A percentile compares a stretch with the other conserved stretches of the same genome.
These are phyloP conservation scores for Chymomyza procnemis DNA, from an alignment of 2,888 invertebrate species.

Conservation along the genomic window DNA sequence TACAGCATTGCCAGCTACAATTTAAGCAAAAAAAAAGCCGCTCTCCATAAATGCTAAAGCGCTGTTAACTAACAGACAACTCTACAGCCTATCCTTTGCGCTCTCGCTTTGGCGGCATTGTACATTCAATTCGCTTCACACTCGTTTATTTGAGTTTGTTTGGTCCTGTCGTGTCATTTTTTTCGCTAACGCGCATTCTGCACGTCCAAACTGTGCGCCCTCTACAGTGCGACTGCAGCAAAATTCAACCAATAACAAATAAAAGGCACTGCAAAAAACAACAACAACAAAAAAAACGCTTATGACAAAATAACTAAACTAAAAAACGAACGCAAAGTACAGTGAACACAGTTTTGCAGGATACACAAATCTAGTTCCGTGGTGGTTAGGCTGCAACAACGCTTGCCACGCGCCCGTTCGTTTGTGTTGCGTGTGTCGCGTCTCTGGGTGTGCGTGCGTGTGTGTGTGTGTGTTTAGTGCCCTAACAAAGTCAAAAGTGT, in stretches of 20 bases:
- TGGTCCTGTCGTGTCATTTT: slow-evolving; percentile 62
- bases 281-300: too few species aligned
- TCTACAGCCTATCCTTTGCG: slow-evolving; percentile 10
- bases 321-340: slow-evolving; percentile 5
- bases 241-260: not conserved
- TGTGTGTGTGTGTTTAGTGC: not conserved
- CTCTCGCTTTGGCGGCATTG: slow-evolving; percentile 39
- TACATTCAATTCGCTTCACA: slow-evolving; percentile 72
- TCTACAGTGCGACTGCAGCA: slow-evolving; percentile 24
- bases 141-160: slow-evolving; percentile 71
- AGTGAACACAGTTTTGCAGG: not conserved
- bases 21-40: not conserved
- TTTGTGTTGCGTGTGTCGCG: not conserved
- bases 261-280: too few species aligned
- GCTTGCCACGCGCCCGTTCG: not conserved
- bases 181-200: slow-evolving; percentile 39
- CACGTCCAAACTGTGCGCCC: slow-evolving; percentile 44
- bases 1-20: not conserved
- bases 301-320: slow-evolving; percentile 8
- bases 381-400: not conserved
- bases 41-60: not conserved
- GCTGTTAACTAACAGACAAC: slow-evolving; percentile 13
- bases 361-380: slow-evolving; percentile 2
- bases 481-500: not conserved
- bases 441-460: not conserved